Evolutionary conservation across 2,797 vertebrate species (phyloP).

Genomic region (Spheniscus humboldti): DNA sequence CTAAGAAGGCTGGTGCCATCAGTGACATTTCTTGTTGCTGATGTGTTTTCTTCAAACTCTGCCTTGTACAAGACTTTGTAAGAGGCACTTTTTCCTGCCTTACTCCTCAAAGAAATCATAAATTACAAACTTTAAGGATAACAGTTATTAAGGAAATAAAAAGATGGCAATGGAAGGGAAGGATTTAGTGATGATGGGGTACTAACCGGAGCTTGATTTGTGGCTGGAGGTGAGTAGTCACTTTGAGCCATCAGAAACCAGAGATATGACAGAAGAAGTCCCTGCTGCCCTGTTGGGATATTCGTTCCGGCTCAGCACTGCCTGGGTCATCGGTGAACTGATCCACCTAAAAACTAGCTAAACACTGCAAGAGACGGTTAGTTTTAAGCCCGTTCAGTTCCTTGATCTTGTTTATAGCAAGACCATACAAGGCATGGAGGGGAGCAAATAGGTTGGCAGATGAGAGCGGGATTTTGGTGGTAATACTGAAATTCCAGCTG

Average conservation of each 20-base stretch:
- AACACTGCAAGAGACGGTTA: not conserved
- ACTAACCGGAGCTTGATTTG: not conserved
- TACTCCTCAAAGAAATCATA: not conserved
- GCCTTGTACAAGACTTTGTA: not conserved
- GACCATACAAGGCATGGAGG: rapidly evolving
- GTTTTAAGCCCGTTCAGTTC: not conserved
- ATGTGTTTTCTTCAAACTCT: not conserved
- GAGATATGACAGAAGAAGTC: not conserved
- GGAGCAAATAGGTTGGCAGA: not conserved
- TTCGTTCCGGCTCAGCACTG: not conserved
- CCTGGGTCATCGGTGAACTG: not conserved
- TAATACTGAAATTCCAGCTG: not conserved
- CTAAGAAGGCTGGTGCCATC: not conserved
- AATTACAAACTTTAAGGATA: not conserved
- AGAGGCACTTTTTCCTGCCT: not conserved
- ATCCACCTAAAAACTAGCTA: not conserved
- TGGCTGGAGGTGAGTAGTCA: not conserved
- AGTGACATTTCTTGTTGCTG: not conserved
- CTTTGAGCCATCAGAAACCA: not conserved
- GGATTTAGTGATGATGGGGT: not conserved
- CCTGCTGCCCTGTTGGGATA: not conserved
- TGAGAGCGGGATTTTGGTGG: not conserved
- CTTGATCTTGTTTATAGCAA: not conserved
- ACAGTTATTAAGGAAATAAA: not conserved
- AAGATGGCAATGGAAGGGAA: not conserved